Evolutionary conservation across 2,113 vertebrate species (phyloP), one percentile per base, ranked within the genome.

Genomic region (Zingel zingel): DNA sequence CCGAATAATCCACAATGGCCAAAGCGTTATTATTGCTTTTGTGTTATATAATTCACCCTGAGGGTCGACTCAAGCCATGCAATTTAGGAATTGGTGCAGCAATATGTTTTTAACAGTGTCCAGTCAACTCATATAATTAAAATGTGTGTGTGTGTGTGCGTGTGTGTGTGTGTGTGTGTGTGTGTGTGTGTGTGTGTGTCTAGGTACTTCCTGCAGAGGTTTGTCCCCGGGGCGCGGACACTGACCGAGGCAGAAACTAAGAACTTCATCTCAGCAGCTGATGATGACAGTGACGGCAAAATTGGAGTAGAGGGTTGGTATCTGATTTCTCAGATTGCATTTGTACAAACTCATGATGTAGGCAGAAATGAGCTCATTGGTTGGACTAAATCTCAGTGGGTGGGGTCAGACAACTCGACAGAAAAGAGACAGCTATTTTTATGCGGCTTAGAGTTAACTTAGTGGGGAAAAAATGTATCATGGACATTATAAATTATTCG

Each of bases 191-290:
- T 43, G 66, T 77, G 75, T 81, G 27, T 74, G 18, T 74, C 2
- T 50, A 99, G 98, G 93, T 98, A 89, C 91, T 99, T 99, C 90
- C 96, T 99, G 79, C 97, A 98, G 94, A 94, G 95, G 83, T 99
- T 99, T 88, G 91, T 96, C 67, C 92, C 95, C 1, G 95, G 94
- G 47, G 97, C 98, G 8, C 95, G 98, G 83, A 95, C 95, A 69
- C 90, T 99, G 94, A 98, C 96, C 0, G 78, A 93, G 30, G 94
- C 96, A 74, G 98, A 99, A 94, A 96, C 96, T 79, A 97, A 97
- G 93, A 95, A 91, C 65, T 94, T 99, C 83, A 77, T 99, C 89
- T 95, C 95, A 57, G 96, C 95, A 48, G 97, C 96, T 51, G 98
- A 99, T 80, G 96, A 96, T 3, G 95, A 99, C 3, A 95, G 95